These are phyloP conservation scores for Caenorhabditis doughertyi DNA, from an alignment of 2,888 invertebrate species.

Conservation along the genomic window DNA sequence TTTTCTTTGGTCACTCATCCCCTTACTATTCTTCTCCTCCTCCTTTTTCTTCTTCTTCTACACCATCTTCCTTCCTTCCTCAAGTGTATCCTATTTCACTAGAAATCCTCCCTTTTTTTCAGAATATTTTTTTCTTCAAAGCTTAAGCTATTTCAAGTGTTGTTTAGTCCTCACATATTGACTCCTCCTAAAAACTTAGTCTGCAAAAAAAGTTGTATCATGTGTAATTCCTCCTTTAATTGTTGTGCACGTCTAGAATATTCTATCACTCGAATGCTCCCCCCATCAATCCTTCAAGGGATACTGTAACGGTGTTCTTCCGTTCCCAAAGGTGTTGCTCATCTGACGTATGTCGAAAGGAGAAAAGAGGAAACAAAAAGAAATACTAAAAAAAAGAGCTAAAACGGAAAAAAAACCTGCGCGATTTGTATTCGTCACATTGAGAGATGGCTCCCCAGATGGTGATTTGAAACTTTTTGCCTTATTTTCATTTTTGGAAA, in stretches of 20 bases:
- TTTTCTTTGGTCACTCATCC: conserved; percentile 41
- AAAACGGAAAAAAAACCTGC: conserved; percentile 4
- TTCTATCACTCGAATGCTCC: conserved; percentile 10
- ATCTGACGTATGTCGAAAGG: neutral
- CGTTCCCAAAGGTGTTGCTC: conserved; percentile 43
- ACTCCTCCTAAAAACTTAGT: neutral
- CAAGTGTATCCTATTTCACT: conserved; percentile 38
- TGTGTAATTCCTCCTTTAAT: neutral
- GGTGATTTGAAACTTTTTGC: conserved; percentile 20
- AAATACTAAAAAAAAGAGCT: neutral
- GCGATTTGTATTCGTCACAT: conserved; percentile 3
- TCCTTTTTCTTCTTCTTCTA: neutral
- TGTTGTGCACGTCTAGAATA: conserved; percentile 1
- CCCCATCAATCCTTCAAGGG: neutral
- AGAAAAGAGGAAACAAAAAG: neutral
- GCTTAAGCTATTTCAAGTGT: conserved; percentile 10
- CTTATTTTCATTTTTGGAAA: neutral
- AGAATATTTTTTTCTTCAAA: neutral
- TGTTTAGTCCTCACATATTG: neutral
- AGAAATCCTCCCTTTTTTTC: neutral
- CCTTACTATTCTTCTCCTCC: neutral
- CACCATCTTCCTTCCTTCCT: neutral
- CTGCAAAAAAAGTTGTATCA: neutral
- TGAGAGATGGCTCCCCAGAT: conserved; percentile 30
- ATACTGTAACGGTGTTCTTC: neutral